Conservation (phyloP, 2,888 invertebrate genomes). For the Catocala fraxini region DNA sequence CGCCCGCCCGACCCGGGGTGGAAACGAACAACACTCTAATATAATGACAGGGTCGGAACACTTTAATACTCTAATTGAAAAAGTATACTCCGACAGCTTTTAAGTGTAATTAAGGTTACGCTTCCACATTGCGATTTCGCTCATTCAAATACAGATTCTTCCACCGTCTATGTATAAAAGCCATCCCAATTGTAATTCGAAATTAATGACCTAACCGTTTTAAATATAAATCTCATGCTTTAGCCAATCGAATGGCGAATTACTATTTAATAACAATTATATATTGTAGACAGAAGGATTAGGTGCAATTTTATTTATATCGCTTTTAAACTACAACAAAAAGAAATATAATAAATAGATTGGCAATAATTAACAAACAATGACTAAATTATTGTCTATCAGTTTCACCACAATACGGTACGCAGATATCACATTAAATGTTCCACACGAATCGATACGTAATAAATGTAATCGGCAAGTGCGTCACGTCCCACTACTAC, state of each 20-base stretch:
- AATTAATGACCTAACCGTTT: not conserved
- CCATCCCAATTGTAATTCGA: not conserved
- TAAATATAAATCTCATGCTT: not conserved
- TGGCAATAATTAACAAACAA: constrained; percentile 11
- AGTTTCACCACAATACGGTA: constrained; percentile 26
- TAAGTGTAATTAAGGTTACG: constrained; percentile 79
- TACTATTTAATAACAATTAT: constrained; percentile 5
- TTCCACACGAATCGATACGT: constrained; percentile 59
- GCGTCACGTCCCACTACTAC: constrained; percentile 70
- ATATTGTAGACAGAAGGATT: not conserved
- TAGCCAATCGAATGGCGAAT: constrained; percentile 1
- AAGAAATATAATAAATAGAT: constrained; percentile 13
- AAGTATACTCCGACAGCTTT: constrained; percentile 84
- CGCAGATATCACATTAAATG: constrained; percentile 45
- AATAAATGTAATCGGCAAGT: constrained; percentile 73
- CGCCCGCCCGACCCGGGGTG: constrained; percentile 74
- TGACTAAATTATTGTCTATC: constrained; percentile 15
- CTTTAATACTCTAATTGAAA: constrained; percentile 87
- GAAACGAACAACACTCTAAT: constrained; percentile 86
- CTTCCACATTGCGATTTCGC: constrained; percentile 64
- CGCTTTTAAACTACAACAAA: not conserved
- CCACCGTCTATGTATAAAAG: constrained; percentile 11
- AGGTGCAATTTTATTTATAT: constrained; percentile 4
- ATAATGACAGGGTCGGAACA: constrained; percentile 87
- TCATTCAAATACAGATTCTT: constrained; percentile 39